Conservation (phyloP, 35 echinoderm and acorn worm genomes). For the Anneissia japonica region DNA sequence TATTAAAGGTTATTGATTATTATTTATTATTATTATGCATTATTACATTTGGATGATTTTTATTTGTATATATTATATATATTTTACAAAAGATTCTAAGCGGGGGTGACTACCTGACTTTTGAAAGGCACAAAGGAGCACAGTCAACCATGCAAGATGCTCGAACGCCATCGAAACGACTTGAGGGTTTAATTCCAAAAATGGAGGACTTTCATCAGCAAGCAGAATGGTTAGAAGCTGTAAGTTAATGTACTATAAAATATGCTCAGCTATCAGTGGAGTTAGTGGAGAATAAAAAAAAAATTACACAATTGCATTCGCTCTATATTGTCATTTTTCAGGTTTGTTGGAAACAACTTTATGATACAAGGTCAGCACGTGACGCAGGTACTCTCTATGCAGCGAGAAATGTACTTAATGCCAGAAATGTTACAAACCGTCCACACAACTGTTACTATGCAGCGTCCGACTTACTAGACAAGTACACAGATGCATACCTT, state of each 20-base stretch:
- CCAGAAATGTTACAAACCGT: constrained; percentile 47
- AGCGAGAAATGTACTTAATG: constrained; percentile 43
- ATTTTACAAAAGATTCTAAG: not conserved
- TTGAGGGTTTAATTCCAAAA: constrained; percentile 1
- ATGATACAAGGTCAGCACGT: constrained; percentile 25
- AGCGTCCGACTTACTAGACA: constrained; percentile 38
- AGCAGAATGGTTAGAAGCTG: not conserved
- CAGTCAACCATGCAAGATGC: constrained; percentile 1
- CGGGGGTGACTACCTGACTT: not conserved
- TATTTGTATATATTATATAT: no score
- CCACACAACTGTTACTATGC: constrained; percentile 67
- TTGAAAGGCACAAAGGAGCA: constrained; percentile 10
- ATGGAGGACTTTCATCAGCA: not conserved
- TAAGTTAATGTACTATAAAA: no score
- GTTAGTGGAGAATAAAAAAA: no score
- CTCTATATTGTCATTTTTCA: constrained; percentile 16
- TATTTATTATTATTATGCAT: no score
- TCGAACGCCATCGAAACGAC: not conserved
- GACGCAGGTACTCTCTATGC: constrained; percentile 66
- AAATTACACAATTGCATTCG: not conserved
- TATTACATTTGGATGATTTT: no score
- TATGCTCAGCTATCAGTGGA: no score
- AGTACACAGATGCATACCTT: constrained; percentile 55
- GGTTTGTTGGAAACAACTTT: constrained; percentile 62
- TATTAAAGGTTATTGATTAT: no score